A percentile compares a stretch with the other conserved stretches of the same genome.
These are phyloP conservation scores for Hecatera dysodea DNA, from an alignment of 2,888 invertebrate species.

Conservation along the genomic window DNA sequence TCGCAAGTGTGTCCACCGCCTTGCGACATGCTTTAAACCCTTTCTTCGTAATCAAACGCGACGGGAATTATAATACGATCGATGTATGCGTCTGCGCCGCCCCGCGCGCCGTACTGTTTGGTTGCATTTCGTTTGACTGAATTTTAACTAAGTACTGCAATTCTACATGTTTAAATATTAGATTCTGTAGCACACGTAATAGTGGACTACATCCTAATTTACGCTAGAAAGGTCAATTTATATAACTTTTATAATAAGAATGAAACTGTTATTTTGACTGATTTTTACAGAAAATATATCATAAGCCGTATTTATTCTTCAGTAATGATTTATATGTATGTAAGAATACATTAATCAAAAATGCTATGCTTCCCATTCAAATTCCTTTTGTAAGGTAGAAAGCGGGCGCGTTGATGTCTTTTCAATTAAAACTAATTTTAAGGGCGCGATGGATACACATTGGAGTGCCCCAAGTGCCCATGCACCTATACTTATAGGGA, in stretches of 20 bases:
- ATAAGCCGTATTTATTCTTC: no score
- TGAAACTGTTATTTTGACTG: no score
- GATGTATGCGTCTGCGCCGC: conserved; percentile 28
- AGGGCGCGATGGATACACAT: no score
- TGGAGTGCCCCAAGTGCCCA: no score
- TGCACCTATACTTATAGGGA: no score
- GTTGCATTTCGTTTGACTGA: conserved; percentile 41
- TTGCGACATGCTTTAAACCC: conserved; percentile 65
- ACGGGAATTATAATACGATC: conserved; percentile 66
- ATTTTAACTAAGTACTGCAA: conserved; percentile 43
- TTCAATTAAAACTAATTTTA: conserved; percentile 13
- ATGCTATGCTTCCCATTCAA: not conserved
- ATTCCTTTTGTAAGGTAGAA: not conserved
- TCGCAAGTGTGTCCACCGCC: conserved; percentile 47
- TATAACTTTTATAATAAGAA: no score
- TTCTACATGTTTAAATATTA: conserved; percentile 37
- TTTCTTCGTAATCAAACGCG: conserved; percentile 69
- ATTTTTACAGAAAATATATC: no score
- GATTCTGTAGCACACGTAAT: not conserved
- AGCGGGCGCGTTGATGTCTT: conserved; percentile 51
- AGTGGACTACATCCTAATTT: not conserved
- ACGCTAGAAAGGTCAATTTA: no score
- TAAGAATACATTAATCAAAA: no score
- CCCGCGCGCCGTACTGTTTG: conserved; percentile 6
- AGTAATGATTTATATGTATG: no score